These are phyloP conservation scores for Catocala fraxini DNA, from an alignment of 2,888 invertebrate genomes.

Conservation along the genomic window DNA sequence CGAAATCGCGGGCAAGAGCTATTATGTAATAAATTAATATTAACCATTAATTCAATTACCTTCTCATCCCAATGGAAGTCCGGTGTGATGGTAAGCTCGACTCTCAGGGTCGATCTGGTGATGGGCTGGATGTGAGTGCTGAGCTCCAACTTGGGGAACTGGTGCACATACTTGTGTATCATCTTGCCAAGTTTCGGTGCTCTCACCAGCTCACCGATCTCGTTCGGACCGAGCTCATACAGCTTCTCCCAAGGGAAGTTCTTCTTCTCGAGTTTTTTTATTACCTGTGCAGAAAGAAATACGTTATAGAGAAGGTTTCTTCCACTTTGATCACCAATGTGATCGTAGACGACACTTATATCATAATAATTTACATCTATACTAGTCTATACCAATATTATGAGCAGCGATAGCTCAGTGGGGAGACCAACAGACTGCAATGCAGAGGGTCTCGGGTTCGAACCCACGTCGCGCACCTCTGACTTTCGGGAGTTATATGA, in stretches of 20 bases:
- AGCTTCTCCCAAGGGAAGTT: conserved; percentile 97
- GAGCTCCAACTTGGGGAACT: conserved; percentile 98
- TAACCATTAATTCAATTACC: conserved; percentile 70
- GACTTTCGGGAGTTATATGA: no score
- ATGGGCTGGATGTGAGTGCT: conserved; percentile 99
- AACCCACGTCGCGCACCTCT: no score
- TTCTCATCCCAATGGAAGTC: conserved; percentile 99
- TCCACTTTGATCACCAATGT: no score
- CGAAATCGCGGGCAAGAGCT: no score
- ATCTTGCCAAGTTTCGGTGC: conserved; percentile 97
- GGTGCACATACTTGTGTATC: conserved; percentile 98
- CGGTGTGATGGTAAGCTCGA: conserved; percentile 98
- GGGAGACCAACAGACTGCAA: no score
- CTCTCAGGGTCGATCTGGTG: conserved; percentile 96
- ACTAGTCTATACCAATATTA: no score
- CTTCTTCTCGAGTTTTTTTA: conserved; percentile 99
- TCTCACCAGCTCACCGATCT: conserved; percentile 96
- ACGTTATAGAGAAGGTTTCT: not conserved
- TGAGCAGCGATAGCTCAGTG: no score
- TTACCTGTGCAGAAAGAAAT: conserved; percentile 68
- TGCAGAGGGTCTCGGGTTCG: no score
- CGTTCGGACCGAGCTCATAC: conserved; percentile 98
- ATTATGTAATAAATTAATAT: no score
- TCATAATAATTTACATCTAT: no score
- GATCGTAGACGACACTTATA: no score